Base-by-base conservation (phyloP, 1,140 invertebrate genomes). In the Phortica variegata region DNA sequence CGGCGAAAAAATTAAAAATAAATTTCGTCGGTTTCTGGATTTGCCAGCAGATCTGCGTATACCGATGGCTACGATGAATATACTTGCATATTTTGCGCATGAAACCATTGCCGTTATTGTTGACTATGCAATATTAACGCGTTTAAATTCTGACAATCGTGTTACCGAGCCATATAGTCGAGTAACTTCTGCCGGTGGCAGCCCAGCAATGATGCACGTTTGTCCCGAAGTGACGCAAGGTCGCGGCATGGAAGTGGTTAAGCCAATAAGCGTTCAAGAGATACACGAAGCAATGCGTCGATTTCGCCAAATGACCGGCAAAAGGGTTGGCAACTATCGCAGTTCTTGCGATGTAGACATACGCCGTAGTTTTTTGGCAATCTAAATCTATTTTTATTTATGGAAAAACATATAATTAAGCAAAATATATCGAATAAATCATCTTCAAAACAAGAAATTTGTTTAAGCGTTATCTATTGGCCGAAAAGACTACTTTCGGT, bases 151-250 rank as follows among this genome's bases (percentile, higher is more conserved):
- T 2, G 56, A 56, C 3, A 76, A 76, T 49, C 62, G 73, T 1
- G 40, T 21, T 6, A 72, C 63, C 0, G 74, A 76, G 33, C 74
- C 73, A 1, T 74, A 61, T 23, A 75, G 70, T 43, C 61, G 73
- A 2, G 65, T 75, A 1, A 73, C 73, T 5, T 70, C 73, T 2
- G 65, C 70, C 17, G 74, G 74, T 5, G 63, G 66, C 12, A 72
- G 71, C 29, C 53, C 72, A 0, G 55, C 68, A 9, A 76, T 76
- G 69, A 68, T 76, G 55, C 73, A 75, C 33, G 56, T 74, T 0
- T 76, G 74, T 23, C 74, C 74, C 2, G 74, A 76, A 29, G 74
- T 76, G 0, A 75, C 71, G 0, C 74, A 76, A 34, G 74, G 74
- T 0, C 63, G 74, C 1, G 74, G 65, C 17, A 62, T 66, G 58